Evolutionary conservation across 2,888 invertebrate genomes (phyloP).

Genomic region (Eudasyphora cyanicolor): DNA sequence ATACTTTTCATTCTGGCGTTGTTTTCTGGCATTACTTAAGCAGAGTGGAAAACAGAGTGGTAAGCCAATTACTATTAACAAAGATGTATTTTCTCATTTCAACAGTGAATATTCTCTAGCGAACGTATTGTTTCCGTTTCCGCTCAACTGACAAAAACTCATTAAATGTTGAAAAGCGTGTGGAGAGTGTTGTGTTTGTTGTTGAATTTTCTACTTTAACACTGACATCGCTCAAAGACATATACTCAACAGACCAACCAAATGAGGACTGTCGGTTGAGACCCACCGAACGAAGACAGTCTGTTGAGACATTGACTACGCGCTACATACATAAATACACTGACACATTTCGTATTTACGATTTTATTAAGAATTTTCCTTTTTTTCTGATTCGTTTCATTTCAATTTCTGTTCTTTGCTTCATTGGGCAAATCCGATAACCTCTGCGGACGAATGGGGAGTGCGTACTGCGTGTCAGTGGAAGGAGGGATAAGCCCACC

Average conservation of each 20-base stretch:
- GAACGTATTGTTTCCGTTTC: slow-evolving; percentile 33
- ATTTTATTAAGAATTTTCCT: not conserved
- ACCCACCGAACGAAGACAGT: too few relatives aligned
- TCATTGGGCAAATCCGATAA: not conserved
- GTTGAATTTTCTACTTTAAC: not conserved
- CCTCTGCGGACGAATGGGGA: too few relatives aligned
- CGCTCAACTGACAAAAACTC: slow-evolving; percentile 42
- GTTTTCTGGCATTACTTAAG: too few relatives aligned
- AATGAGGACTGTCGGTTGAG: too few relatives aligned
- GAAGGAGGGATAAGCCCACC: not conserved
- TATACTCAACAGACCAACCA: too few relatives aligned
- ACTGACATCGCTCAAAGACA: not conserved
- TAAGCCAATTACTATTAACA: too few relatives aligned
- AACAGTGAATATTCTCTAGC: too few relatives aligned
- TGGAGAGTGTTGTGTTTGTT: slow-evolving; percentile 15
- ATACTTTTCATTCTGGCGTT: too few relatives aligned
- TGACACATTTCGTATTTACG: not conserved
- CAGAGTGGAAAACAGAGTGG: too few relatives aligned
- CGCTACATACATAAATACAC: not conserved
- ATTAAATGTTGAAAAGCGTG: slow-evolving; percentile 35
- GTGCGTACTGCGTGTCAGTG: slow-evolving; percentile 2
- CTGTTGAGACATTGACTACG: too few relatives aligned
- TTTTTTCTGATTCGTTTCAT: not conserved
- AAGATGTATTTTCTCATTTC: too few relatives aligned
- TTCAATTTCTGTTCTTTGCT: not conserved